These are phyloP conservation scores for Drosophila trapezifrons DNA, from an alignment of 1,140 invertebrate species.

Conservation along the genomic window DNA sequence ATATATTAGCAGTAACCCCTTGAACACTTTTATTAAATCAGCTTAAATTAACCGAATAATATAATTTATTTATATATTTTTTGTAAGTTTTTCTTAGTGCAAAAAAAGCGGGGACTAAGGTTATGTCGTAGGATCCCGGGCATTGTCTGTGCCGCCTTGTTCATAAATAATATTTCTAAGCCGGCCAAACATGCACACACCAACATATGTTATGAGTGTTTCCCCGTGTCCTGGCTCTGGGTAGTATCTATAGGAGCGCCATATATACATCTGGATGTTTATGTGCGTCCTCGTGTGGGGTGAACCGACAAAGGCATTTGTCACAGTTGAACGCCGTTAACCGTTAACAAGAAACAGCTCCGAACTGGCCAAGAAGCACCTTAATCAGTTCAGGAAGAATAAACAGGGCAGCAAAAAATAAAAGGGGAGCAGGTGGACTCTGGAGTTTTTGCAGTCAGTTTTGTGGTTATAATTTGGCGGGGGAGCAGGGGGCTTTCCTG, in stretches of 20 bases:
- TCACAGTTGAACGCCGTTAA: constrained; percentile 80
- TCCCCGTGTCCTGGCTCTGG: constrained; percentile 2
- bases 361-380: constrained; percentile 52
- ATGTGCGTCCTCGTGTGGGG: constrained; percentile 31
- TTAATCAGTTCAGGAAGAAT: constrained; percentile 69
- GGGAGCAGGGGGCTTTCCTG: constrained; percentile 35
- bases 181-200: constrained; percentile 63
- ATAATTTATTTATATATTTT: not conserved
- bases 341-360: constrained; percentile 64
- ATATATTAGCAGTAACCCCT: no score
- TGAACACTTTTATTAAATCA: not conserved
- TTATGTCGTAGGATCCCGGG: constrained; percentile 15
- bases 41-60: not conserved
- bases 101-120: not conserved
- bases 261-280: constrained; percentile 25
- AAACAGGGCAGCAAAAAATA: constrained; percentile 23
- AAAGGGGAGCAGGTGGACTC: not conserved
- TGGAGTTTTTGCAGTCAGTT: constrained; percentile 20
- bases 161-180: constrained; percentile 81
- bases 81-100: constrained; percentile 1
- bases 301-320: constrained; percentile 77
- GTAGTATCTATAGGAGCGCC: constrained; percentile 23
- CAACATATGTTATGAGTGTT: constrained; percentile 67
- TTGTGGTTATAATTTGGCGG: constrained; percentile 31
- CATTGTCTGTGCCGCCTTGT: constrained; percentile 75